Evolutionary conservation across 2,113 vertebrate species (phyloP), one percentile per base, ranked within the genome.

Genomic region (Perca flavescens): DNA sequence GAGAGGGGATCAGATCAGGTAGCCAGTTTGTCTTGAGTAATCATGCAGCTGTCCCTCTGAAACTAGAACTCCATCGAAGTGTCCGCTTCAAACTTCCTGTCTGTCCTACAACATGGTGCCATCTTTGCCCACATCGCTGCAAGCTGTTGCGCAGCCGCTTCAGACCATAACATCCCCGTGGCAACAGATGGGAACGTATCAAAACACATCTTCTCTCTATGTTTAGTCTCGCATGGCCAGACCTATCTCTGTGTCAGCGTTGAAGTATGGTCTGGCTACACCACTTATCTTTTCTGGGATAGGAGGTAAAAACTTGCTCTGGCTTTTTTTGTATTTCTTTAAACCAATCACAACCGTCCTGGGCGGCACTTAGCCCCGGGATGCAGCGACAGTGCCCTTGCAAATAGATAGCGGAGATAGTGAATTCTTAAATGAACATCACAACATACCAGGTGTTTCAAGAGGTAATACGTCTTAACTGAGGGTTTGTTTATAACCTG

Each of bases 1-100:
- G 13, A 84, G 74, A 66, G 63, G 77, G 77, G 80, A 22, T 82
- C 85, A 61, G 79, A 74, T 89, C 80, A 78, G 88, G 79, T 60
- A 53, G 72, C 76, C 84, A 74, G 68, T 84, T 71, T 86, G 84
- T 74, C 84, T 90, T 89, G 78, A 76, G 83, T 90, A 74, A 78
- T 85, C 75, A 82, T 77, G 83, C 94, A 94, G 93, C 92, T 93
- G 92, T 93, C 86, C 77, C 85, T 36, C 88, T 93, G 92, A 94
- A 94, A 94, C 87, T 10, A 80, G 81, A 94, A 94, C 94, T 93
- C 76, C 49, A 67, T 70, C 16, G 1, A 84, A 36, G 34, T 40
- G 56, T 85, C 75, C 21, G 66, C 49, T 67, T 69, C 77, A 72
- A 54, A 57, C 57, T 74, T 78, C 60, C 53, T 85, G 40, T 74